A percentile compares a stretch with the other conserved stretches of the same genome.
Evolutionary conservation across 2,888 invertebrate genomes (phyloP).

Genomic region (Griposia aprilina): DNA sequence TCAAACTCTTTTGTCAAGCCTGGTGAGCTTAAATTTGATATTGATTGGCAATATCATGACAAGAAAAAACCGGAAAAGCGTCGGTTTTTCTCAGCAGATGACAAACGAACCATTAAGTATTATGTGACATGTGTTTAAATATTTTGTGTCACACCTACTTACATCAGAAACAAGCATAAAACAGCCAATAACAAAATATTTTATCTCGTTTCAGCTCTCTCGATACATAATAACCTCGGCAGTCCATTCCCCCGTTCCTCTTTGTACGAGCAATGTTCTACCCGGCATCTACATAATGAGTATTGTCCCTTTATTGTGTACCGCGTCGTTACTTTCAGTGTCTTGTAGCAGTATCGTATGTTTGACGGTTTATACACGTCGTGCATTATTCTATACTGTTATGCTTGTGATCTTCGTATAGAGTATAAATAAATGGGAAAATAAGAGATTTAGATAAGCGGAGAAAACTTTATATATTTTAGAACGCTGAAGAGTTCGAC

Average conservation of each 20-base stretch:
- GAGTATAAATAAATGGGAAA: background rate
- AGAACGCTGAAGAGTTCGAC: background rate
- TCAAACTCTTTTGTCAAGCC: background rate
- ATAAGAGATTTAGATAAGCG: background rate
- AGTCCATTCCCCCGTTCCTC: slow-evolving; percentile 34
- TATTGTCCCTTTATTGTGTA: slow-evolving; percentile 66
- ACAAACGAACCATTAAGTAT: background rate
- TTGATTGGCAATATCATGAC: background rate
- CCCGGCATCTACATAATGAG: slow-evolving; percentile 71
- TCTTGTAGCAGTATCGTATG: slow-evolving; percentile 36
- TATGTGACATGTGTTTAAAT: background rate
- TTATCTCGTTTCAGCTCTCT: slow-evolving; percentile 1
- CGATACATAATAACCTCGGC: slow-evolving; percentile 41
- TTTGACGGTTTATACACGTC: slow-evolving; percentile 17
- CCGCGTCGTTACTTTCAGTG: slow-evolving; percentile 56
- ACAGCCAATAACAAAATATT: slow-evolving; percentile 6
- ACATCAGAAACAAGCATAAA: slow-evolving; percentile 3
- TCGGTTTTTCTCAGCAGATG: background rate
- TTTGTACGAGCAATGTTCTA: slow-evolving; percentile 60
- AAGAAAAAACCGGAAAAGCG: background rate
- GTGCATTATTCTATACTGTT: background rate
- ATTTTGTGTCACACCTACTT: background rate
- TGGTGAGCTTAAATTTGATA: background rate
- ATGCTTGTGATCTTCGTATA: slow-evolving; percentile 6
- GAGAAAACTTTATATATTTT: background rate